These are phyloP conservation scores for Oriolus oriolus DNA, from an alignment of 2,113 vertebrate genomes.

Conservation along the genomic window DNA sequence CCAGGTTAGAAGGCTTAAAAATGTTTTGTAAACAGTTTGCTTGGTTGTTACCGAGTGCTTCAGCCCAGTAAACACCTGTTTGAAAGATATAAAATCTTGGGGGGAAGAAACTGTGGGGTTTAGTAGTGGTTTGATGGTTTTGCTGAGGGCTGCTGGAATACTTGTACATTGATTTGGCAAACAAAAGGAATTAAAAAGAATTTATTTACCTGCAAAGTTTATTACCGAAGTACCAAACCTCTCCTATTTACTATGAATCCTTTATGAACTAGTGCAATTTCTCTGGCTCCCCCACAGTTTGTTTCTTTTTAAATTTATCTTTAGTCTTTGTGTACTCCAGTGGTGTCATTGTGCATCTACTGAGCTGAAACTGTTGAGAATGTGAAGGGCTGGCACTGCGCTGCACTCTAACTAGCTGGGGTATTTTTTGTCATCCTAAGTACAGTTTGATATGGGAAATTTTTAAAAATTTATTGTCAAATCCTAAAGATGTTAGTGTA, in stretches of 20 bases:
- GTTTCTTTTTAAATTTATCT: background rate
- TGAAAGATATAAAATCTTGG: background rate
- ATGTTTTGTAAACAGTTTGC: background rate
- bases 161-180: background rate
- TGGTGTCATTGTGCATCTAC: background rate
- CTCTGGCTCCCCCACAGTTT: background rate
- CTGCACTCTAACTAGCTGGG: background rate
- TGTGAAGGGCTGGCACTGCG: background rate
- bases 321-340: background rate
- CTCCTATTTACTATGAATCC: background rate
- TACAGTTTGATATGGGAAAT: slow-evolving; percentile 3
- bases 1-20: background rate
- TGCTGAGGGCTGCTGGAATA: background rate
- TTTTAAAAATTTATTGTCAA: slow-evolving; percentile 44
- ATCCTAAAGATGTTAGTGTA: slow-evolving; percentile 18
- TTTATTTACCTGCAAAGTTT: background rate
- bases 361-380: background rate
- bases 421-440: background rate
- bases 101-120: background rate
- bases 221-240: background rate
- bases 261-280: background rate
- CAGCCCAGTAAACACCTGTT: background rate
- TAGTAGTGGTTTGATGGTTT: background rate
- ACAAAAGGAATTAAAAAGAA: no score
- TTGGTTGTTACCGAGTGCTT: background rate